Conservation (phyloP, 1,140 invertebrate genomes). For the Gonatopus flavifemur region DNA sequence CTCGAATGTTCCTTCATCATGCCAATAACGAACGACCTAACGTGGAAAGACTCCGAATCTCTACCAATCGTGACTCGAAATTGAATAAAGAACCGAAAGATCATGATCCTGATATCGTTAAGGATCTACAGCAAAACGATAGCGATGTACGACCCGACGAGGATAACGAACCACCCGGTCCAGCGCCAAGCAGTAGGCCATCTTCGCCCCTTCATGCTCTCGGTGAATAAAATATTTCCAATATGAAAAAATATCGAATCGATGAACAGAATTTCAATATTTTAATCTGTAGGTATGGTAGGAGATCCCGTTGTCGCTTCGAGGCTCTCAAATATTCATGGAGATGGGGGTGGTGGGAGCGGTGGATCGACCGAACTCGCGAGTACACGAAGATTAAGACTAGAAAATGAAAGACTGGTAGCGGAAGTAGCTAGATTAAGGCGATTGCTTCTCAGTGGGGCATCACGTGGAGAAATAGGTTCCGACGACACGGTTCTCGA, state of each 20-base stretch:
- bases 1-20: slow-evolving; percentile 44
- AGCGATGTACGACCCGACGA: slow-evolving; percentile 48
- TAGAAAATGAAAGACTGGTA: slow-evolving; percentile 70
- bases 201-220: slow-evolving; percentile 50
- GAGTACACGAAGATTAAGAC: slow-evolving; percentile 61
- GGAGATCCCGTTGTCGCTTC: slow-evolving; percentile 49
- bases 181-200: slow-evolving; percentile 53
- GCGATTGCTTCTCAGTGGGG: slow-evolving; percentile 62
- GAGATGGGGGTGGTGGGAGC: slow-evolving; percentile 38
- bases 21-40: slow-evolving; percentile 46
- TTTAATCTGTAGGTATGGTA: slow-evolving; percentile 34
- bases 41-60: slow-evolving; percentile 46
- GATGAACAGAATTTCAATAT: too few species aligned
- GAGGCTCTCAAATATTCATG: slow-evolving; percentile 50
- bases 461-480: slow-evolving; percentile 62
- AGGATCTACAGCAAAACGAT: slow-evolving; percentile 50
- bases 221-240: slow-evolving; percentile 32
- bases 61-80: slow-evolving; percentile 43
- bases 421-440: slow-evolving; percentile 67
- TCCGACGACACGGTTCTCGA: slow-evolving; percentile 57
- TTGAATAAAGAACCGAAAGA: slow-evolving; percentile 45
- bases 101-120: slow-evolving; percentile 38
- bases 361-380: slow-evolving; percentile 41
- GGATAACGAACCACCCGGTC: slow-evolving; percentile 56
- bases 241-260: too few species aligned